Conservation (phyloP, 2,888 invertebrate species). For the Laothoe populi region DNA sequence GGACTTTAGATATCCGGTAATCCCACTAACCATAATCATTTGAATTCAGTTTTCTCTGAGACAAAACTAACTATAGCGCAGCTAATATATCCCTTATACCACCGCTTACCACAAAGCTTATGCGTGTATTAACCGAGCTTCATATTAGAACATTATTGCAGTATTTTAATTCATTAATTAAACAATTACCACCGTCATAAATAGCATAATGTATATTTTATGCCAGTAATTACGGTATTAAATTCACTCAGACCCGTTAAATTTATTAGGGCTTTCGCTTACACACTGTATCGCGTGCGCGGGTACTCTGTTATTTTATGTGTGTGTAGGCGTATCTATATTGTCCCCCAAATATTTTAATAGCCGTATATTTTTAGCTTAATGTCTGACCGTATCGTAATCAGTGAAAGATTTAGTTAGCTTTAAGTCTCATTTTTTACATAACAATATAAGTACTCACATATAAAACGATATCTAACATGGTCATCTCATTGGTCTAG, state of each 20-base stretch:
- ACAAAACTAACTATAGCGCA: too few species aligned
- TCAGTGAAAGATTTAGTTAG: neutral
- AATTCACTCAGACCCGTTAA: neutral
- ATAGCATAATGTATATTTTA: conserved; percentile 28
- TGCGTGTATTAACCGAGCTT: neutral
- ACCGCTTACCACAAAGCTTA: too few species aligned
- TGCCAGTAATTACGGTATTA: conserved; percentile 17
- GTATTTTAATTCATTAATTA: conserved; percentile 7
- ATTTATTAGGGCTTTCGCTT: conserved; percentile 10
- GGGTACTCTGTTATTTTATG: neutral
- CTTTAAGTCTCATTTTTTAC: neutral
- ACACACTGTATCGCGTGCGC: neutral
- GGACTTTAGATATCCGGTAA: too few species aligned
- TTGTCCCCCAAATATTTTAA: neutral
- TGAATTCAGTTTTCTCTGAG: too few species aligned
- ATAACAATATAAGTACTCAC: neutral
- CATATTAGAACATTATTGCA: neutral
- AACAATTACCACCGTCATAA: conserved; percentile 24
- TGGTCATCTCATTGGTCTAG: too few species aligned
- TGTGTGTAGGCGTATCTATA: neutral
- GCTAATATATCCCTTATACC: too few species aligned
- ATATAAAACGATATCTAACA: too few species aligned
- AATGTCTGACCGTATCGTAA: neutral
- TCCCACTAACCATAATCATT: too few species aligned
- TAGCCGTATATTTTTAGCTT: neutral